Conservation (phyloP, 2,888 invertebrate genomes). For the Seira ritae region DNA sequence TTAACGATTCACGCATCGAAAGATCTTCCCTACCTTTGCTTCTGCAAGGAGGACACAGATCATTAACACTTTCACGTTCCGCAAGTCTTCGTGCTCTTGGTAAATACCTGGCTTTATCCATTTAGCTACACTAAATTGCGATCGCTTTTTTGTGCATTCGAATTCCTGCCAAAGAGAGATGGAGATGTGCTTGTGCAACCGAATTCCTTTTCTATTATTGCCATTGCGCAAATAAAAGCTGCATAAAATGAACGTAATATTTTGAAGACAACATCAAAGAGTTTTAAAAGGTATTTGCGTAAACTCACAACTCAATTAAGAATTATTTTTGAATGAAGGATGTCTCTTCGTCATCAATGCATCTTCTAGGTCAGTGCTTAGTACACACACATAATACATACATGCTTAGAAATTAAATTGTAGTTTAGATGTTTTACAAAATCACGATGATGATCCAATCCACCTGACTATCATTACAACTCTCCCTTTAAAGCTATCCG, state of each 20-base stretch:
- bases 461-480: background rate
- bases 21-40: constrained; percentile 5
- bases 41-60: constrained; percentile 29
- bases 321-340: background rate
- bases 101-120: background rate
- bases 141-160: background rate
- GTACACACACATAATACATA: no score
- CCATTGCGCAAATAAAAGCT: no score
- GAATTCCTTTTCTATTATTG: constrained; percentile 11
- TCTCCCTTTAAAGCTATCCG: background rate
- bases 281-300: background rate
- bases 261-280: constrained; percentile 1
- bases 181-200: constrained; percentile 22
- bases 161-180: no score
- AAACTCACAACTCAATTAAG: constrained; percentile 13
- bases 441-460: no score
- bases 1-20: constrained; percentile 44
- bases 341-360: no score
- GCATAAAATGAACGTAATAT: no score
- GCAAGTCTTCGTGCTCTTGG: constrained; percentile 17
- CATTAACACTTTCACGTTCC: constrained; percentile 53
- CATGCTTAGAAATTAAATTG: no score
- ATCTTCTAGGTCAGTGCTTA: no score
- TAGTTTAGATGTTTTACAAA: no score
- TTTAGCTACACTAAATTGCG: background rate